Evolutionary conservation across 2,888 invertebrate genomes (phyloP).

Genomic region (Dryocosmus kuriphilus): DNA sequence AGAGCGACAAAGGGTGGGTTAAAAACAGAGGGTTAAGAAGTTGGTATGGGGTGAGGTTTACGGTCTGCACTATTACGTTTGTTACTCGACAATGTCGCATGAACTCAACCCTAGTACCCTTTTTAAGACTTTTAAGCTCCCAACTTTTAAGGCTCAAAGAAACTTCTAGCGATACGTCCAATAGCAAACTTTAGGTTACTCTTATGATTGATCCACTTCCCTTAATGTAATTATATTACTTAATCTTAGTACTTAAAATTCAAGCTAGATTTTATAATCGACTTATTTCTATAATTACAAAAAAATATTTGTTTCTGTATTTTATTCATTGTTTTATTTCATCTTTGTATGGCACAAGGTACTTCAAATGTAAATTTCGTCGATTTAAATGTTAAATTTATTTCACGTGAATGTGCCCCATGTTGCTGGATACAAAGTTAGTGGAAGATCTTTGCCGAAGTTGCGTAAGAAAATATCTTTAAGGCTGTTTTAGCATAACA

Average conservation of each 20-base stretch:
- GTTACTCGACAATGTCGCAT: conserved; percentile 44
- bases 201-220: background rate
- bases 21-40: conserved; percentile 4
- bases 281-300: no score
- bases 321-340: background rate
- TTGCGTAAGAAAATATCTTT: conserved; percentile 19
- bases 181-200: background rate
- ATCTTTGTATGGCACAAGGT: background rate
- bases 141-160: background rate
- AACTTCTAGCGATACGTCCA: background rate
- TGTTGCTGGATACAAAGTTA: background rate
- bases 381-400: background rate
- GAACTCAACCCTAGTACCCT: conserved; percentile 41
- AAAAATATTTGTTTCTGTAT: no score
- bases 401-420: background rate
- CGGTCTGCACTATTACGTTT: conserved; percentile 51
- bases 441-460: background rate
- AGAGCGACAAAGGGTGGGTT: background rate
- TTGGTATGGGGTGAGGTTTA: conserved; percentile 42
- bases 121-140: background rate
- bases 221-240: no score
- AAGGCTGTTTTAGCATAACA: conserved; percentile 33
- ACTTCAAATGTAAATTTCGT: background rate
- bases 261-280: no score
- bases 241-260: no score